Base-by-base conservation (phyloP, 2,888 invertebrate species). In the Tiliacea aurago region DNA sequence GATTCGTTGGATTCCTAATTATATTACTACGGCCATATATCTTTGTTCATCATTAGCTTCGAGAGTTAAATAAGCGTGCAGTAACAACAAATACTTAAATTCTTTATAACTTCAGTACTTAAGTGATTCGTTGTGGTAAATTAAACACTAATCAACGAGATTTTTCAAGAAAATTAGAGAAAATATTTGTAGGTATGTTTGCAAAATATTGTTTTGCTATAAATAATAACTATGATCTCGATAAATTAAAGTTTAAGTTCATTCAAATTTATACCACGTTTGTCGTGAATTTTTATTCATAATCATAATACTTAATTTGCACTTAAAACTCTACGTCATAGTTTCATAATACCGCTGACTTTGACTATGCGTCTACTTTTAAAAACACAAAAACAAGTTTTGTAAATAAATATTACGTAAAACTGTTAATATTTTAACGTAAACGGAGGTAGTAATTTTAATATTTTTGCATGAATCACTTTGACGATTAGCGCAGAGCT, bases 1-100 rank as follows among this genome's bases (percentile, higher is more conserved):
- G 53, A 71, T n/a, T 49, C 59, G 62, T 59, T 63, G n/a, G 70
- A 74, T 83, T 76, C 70, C 37, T 78, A 75, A 80, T 74, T 62
- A 66, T 69, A 61, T 76, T 77, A 68, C 20, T 47, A 10, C 23
- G 9, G 9, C 33, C 20, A 28, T 47, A 28, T 28, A 59, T 69
- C n/a, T 64, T 70, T 41, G 28, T 51, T 58, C 62, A 15, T 47
- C 45, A 62, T 53, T 71, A 37, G 0, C 28, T 76, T 64, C 6
- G 9, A 0, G 13, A 53, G 28, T 43, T 47, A 78, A 72, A 59
- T 71, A 47, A 59, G 28, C 33, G 45, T 71, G n/a, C 23, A 70
- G 15, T 76, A 23, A 62, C 18, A 53, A 53, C 18, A 41, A 33
- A 56, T 13, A 53, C 18, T 18, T 5, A 20, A 7, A 20, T 41